Evolutionary conservation across 1,140 invertebrate species (phyloP).

Genomic region (Cydia splendana): DNA sequence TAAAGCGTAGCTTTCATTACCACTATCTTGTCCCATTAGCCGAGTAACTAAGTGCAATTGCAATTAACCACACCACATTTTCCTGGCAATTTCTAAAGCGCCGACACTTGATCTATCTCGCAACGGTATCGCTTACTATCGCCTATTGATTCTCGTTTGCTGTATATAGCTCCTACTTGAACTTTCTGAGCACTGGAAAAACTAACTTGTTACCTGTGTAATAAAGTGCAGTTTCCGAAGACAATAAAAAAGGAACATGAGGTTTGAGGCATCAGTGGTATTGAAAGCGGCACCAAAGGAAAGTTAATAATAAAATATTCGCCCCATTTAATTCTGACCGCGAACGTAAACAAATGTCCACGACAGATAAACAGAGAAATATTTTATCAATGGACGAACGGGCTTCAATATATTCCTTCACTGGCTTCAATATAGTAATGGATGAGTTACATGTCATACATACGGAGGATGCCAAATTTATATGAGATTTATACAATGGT

Average conservation of each 20-base stretch:
- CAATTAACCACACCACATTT: constrained; percentile 20
- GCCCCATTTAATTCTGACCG: constrained; percentile 14
- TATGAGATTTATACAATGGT: neutral
- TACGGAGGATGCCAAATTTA: neutral
- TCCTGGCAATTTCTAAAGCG: constrained; percentile 24
- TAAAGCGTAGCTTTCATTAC: neutral
- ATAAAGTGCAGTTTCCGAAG: neutral
- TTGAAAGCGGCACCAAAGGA: constrained; percentile 23
- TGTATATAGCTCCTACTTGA: neutral
- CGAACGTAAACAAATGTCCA: constrained; percentile 13
- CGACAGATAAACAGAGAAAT: constrained; percentile 15
- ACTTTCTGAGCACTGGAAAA: neutral
- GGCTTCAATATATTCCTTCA: constrained; percentile 25
- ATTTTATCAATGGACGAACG: constrained; percentile 22
- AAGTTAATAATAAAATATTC: constrained; percentile 32
- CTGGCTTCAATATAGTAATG: constrained; percentile 23
- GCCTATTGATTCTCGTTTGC: constrained; percentile 5
- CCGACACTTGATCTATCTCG: constrained; percentile 18
- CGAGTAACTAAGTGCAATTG: neutral
- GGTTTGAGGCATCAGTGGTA: neutral
- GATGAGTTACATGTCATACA: constrained; percentile 15
- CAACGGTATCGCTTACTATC: constrained; percentile 27
- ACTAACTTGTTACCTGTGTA: neutral
- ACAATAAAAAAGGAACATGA: neutral
- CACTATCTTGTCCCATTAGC: neutral